Percentiles rank a stretch among this genome's conserved stretches.
Evolutionary conservation across 2,888 invertebrate species (phyloP).

Genomic region (Mimumesa dahlbomi): DNA sequence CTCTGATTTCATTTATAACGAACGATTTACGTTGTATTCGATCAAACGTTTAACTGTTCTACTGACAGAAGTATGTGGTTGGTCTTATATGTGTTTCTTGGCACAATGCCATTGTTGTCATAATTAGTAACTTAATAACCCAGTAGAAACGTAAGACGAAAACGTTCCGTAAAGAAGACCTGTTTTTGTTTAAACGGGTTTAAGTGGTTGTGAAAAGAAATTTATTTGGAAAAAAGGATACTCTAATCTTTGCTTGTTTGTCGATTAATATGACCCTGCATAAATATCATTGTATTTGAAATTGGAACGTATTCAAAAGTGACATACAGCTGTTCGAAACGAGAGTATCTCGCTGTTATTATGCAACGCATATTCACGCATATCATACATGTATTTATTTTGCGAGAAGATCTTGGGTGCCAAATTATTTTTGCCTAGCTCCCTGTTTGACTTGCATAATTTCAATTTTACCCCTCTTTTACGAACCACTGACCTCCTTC

Average conservation of each 20-base stretch:
- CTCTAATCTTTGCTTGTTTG: too few species aligned
- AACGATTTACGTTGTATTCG: background rate
- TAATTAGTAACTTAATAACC: constrained; percentile 26
- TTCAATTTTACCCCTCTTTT: constrained; percentile 64
- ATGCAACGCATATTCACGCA: constrained; percentile 47
- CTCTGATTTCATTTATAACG: background rate
- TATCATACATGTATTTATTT: constrained; percentile 59
- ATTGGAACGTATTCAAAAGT: constrained; percentile 67
- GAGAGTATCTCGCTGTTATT: constrained; percentile 55
- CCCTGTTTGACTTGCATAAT: constrained; percentile 67
- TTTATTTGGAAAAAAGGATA: too few species aligned
- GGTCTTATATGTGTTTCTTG: constrained; percentile 17
- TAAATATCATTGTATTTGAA: constrained; percentile 44
- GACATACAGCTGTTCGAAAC: constrained; percentile 55
- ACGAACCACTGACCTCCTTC: constrained; percentile 61
- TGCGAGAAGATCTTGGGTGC: constrained; percentile 60
- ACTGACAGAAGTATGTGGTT: background rate
- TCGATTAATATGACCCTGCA: background rate
- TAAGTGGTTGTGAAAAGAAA: background rate
- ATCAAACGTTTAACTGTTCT: background rate
- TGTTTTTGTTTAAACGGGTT: background rate
- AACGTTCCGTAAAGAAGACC: background rate
- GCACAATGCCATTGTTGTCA: constrained; percentile 33
- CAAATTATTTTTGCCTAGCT: constrained; percentile 72
- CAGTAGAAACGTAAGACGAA: background rate